Conservation (phyloP, 2,888 invertebrate genomes). For the Ecliptopera silaceata region DNA sequence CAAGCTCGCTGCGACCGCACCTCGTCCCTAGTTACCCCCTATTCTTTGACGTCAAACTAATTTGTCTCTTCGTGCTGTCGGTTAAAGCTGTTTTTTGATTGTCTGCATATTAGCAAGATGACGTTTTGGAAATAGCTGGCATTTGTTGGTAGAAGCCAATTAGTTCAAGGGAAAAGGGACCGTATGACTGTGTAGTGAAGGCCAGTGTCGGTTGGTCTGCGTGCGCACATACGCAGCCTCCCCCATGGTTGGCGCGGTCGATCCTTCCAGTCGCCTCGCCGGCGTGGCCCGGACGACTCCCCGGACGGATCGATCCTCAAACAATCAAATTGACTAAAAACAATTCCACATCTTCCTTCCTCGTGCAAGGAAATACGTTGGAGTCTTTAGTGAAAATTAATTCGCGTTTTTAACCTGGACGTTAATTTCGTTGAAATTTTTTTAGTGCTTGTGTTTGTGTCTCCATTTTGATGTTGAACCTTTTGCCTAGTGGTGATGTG, state of each 20-base stretch:
- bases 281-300: constrained; percentile 74
- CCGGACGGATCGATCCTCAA: constrained; percentile 54
- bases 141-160: constrained; percentile 50
- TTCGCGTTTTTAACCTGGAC: constrained; percentile 73
- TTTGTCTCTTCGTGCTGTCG: constrained; percentile 40
- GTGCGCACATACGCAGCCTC: constrained; percentile 78
- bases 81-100: constrained; percentile 44
- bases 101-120: constrained; percentile 40
- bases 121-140: constrained; percentile 47
- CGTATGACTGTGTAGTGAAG: constrained; percentile 42
- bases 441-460: constrained; percentile 42
- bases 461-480: constrained; percentile 26
- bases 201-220: constrained; percentile 42
- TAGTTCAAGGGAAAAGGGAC: constrained; percentile 44
- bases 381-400: constrained; percentile 49
- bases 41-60: constrained; percentile 39
- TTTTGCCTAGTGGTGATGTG: constrained; percentile 33
- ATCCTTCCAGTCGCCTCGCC: constrained; percentile 80
- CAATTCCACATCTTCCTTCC: constrained; percentile 72
- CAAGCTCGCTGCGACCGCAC: constrained; percentile 61
- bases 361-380: constrained; percentile 65
- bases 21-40: constrained; percentile 64
- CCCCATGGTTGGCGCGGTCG: constrained; percentile 78
- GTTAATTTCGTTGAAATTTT: constrained; percentile 75
- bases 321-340: constrained; percentile 53